Percentiles rank a stretch among this genome's conserved stretches.
Evolutionary conservation across 2,797 vertebrate species (phyloP).

Genomic region (Ceyx erithaca): DNA sequence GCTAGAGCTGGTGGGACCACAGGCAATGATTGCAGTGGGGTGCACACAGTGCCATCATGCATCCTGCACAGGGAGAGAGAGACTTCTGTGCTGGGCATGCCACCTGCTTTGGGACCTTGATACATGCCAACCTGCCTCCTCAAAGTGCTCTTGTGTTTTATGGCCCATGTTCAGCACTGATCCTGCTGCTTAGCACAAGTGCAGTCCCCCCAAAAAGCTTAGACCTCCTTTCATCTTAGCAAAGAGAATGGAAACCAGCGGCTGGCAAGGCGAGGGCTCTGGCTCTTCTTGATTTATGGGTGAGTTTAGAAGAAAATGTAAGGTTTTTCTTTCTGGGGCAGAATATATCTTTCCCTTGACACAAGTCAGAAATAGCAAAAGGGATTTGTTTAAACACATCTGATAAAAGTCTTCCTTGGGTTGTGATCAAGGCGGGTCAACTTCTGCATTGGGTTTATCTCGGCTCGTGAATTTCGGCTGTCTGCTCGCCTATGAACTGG

Average conservation of each 20-base stretch:
- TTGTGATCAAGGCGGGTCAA: conserved; percentile 3
- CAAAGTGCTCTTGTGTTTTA: neutral
- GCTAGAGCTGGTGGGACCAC: neutral
- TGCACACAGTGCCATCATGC: fast-evolving
- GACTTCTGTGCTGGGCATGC: neutral
- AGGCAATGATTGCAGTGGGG: neutral
- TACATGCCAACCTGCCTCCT: neutral
- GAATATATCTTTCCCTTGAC: conserved; percentile 32
- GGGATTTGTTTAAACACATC: conserved; percentile 38
- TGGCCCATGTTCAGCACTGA: fast-evolving
- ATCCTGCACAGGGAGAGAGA: fast-evolving
- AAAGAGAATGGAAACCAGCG: fast-evolving
- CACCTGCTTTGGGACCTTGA: neutral
- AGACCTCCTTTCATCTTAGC: neutral
- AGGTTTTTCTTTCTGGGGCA: neutral
- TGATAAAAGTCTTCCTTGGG: conserved; percentile 14
- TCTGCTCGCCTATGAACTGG: neutral
- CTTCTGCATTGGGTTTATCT: neutral
- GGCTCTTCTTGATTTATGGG: conserved; percentile 20
- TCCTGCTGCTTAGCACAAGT: neutral
- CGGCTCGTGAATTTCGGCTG: neutral
- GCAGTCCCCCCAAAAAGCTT: neutral
- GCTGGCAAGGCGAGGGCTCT: neutral
- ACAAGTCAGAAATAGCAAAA: neutral
- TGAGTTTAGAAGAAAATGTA: neutral